Conservation (phyloP, 2,113 vertebrate genomes). For the Alectura lathami region DNA sequence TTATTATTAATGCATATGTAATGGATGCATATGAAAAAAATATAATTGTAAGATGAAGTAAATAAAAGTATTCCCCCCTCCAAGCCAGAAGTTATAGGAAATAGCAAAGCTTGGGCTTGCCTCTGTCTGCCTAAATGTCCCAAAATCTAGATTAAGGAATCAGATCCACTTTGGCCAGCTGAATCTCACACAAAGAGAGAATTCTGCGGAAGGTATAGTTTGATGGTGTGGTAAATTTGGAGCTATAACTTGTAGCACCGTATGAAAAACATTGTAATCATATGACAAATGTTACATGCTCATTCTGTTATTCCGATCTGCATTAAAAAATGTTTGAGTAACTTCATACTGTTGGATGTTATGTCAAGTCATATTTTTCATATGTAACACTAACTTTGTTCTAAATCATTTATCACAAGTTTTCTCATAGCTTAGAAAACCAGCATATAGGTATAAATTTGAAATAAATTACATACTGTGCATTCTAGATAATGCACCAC, state of each 20-base stretch:
- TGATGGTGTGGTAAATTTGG: neutral
- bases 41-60: neutral
- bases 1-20: neutral
- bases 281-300: neutral
- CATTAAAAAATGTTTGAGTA: neutral
- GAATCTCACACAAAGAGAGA: neutral
- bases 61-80: neutral
- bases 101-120: accelerated
- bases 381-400: neutral
- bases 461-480: neutral
- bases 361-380: neutral
- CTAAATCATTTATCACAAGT: neutral
- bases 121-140: neutral
- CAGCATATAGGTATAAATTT: neutral
- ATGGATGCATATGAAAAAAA: neutral
- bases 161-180: neutral
- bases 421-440: neutral
- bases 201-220: neutral
- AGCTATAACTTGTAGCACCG: neutral
- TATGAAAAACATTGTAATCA: neutral
- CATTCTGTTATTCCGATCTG: neutral
- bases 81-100: neutral
- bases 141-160: neutral
- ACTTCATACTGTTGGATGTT: neutral
- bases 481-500: neutral